A percentile compares a stretch with the other conserved stretches of the same genome.
phyloP scores from a whole-genome alignment of 2,113 vertebrate genomes.

The Nyctereutes procyonoides region DNA sequence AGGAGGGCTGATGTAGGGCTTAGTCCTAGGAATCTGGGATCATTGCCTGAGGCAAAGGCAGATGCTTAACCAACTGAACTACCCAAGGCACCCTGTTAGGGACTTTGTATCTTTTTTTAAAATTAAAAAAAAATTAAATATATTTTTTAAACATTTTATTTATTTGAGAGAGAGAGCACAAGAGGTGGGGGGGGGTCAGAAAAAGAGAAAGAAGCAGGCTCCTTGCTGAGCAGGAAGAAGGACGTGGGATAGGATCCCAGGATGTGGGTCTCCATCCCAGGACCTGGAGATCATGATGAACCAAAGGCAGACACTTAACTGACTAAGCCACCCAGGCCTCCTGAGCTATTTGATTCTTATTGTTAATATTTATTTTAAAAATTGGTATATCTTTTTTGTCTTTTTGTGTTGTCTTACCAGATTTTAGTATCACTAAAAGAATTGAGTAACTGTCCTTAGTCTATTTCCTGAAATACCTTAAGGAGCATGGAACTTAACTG shows the following conservation, averaged over 20 bases:
- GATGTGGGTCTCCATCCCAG: too few relatives aligned
- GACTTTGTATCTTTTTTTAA: too few relatives aligned
- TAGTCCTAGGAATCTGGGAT: too few relatives aligned
- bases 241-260: too few relatives aligned
- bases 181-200: too few relatives aligned
- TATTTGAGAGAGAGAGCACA: too few relatives aligned
- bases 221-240: too few relatives aligned
- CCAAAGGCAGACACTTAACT: neutral
- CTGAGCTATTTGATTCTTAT: neutral
- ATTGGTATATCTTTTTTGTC: neutral
- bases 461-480: neutral
- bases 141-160: too few relatives aligned
- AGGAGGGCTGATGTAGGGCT: too few relatives aligned
- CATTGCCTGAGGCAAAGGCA: neutral
- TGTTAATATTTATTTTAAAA: conserved; percentile 21
- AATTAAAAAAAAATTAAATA: too few relatives aligned
- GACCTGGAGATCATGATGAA: neutral
- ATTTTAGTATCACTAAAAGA: conserved; percentile 30
- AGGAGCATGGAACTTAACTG: neutral
- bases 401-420: neutral
- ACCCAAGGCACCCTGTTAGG: neutral
- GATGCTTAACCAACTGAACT: neutral
- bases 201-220: too few relatives aligned
- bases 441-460: neutral
- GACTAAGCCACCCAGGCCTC: neutral